Evolutionary conservation across 2,797 vertebrate genomes (phyloP).

Genomic region (Cossypha heuglini): DNA sequence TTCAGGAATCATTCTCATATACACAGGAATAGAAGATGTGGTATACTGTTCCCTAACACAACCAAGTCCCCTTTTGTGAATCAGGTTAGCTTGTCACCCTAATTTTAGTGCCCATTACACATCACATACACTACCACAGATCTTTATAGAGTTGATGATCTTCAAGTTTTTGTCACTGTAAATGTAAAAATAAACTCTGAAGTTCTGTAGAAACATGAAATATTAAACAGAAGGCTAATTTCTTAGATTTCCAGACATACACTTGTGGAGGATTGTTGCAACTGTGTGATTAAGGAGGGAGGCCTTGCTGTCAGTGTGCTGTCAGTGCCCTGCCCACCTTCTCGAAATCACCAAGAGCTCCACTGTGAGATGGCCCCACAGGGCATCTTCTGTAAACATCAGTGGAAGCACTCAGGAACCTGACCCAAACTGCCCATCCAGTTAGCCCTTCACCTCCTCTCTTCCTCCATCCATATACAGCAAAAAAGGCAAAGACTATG

Average conservation of each 20-base stretch:
- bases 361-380: rapidly evolving
- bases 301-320: not conserved
- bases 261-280: not conserved
- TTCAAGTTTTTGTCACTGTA: not conserved
- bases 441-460: not conserved
- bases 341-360: not conserved
- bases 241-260: not conserved
- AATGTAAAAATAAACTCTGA: not conserved
- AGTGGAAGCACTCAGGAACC: not conserved
- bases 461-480: not conserved
- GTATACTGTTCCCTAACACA: not conserved
- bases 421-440: not conserved
- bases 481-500: not conserved
- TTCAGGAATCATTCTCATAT: not conserved
- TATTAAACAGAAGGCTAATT: not conserved
- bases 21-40: not conserved
- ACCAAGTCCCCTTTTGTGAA: not conserved
- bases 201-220: not conserved
- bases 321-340: not conserved
- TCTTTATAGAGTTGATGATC: not conserved
- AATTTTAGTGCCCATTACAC: not conserved
- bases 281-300: not conserved
- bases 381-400: not conserved
- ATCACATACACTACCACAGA: not conserved
- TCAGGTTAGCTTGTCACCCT: not conserved